Percentiles rank a stretch among this genome's conserved stretches.
Evolutionary conservation across 2,888 invertebrate species (phyloP).

Genomic region (Epirrhoe tristata): DNA sequence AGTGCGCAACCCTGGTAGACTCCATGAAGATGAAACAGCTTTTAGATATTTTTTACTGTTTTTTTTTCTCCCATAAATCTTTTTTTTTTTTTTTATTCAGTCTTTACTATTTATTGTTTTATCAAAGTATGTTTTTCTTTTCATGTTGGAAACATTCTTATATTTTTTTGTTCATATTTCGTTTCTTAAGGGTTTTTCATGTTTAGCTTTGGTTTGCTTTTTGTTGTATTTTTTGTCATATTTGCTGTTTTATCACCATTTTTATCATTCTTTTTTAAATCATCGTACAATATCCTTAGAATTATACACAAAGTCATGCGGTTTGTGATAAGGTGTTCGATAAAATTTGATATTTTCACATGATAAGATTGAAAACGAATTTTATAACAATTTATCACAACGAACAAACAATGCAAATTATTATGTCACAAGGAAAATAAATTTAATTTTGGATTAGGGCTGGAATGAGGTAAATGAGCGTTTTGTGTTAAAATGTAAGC

Average conservation of each 20-base stretch:
- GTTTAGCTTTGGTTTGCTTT: constrained; percentile 37
- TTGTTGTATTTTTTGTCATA: constrained; percentile 31
- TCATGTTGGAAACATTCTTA: not conserved
- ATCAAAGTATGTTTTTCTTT: constrained; percentile 20
- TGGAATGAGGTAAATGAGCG: constrained; percentile 19
- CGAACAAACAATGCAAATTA: constrained; percentile 17
- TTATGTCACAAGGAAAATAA: constrained; percentile 15
- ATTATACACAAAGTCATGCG: constrained; percentile 30
- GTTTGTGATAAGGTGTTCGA: constrained; percentile 23
- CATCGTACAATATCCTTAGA: constrained; percentile 17
- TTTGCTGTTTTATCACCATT: constrained; percentile 35
- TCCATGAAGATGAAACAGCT: constrained; percentile 24
- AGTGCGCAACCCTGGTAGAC: constrained; percentile 27
- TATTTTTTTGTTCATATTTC: constrained; percentile 33
- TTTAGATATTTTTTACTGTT: constrained; percentile 5
- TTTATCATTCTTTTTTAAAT: constrained; percentile 28
- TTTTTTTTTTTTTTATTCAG: constrained; percentile 10
- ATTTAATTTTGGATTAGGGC: constrained; percentile 22
- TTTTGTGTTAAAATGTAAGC: constrained; percentile 6
- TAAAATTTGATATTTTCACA: constrained; percentile 11
- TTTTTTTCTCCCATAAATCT: constrained; percentile 19
- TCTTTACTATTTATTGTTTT: constrained; percentile 35
- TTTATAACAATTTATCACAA: constrained; percentile 23
- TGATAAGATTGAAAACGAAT: constrained; percentile 15
- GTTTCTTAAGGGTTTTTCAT: constrained; percentile 38